phyloP scores from a whole-genome alignment of 1,140 invertebrate genomes.

The Drosophila ananassae region DNA sequence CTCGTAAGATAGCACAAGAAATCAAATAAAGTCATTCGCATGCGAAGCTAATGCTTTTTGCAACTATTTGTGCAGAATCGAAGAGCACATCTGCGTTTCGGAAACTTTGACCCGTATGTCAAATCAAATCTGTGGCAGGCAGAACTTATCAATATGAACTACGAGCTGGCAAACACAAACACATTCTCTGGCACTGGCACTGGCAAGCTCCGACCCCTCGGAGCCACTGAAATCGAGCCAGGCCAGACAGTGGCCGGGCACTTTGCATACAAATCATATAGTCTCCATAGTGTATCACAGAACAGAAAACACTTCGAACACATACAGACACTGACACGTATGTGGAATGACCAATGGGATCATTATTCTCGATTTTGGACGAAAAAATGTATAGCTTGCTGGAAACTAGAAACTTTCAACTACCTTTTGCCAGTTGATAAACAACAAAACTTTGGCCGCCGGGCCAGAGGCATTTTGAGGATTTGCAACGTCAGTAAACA shows the following conservation, averaged over 20 bases:
- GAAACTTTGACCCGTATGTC: constrained; percentile 59
- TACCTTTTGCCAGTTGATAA: constrained; percentile 62
- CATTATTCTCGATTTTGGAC: constrained; percentile 75
- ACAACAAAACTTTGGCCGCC: constrained; percentile 52
- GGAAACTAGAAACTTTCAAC: constrained; percentile 17
- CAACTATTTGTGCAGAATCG: constrained; percentile 2
- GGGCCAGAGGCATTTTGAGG: constrained; percentile 65
- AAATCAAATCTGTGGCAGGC: constrained; percentile 61
- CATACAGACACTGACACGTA: constrained; percentile 44
- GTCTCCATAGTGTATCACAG: constrained; percentile 34
- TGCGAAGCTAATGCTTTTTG: constrained; percentile 26
- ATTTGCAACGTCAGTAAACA: constrained; percentile 76
- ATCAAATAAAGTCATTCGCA: constrained; percentile 65
- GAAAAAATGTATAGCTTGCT: constrained; percentile 1
- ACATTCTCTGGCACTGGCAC: constrained; percentile 7
- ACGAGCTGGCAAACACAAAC: constrained; percentile 61
- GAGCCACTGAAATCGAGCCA: constrained; percentile 68
- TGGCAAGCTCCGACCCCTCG: constrained; percentile 16
- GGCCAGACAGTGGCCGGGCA: constrained; percentile 51
- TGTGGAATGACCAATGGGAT: constrained; percentile 66
- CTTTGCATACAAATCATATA: constrained; percentile 80
- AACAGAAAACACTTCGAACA: constrained; percentile 18
- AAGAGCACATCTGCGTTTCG: constrained; percentile 6
- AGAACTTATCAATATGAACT: constrained; percentile 75
- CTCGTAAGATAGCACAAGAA: constrained; percentile 53